Conservation (phyloP, 1,140 invertebrate species). For the Ladona fulva region DNA sequence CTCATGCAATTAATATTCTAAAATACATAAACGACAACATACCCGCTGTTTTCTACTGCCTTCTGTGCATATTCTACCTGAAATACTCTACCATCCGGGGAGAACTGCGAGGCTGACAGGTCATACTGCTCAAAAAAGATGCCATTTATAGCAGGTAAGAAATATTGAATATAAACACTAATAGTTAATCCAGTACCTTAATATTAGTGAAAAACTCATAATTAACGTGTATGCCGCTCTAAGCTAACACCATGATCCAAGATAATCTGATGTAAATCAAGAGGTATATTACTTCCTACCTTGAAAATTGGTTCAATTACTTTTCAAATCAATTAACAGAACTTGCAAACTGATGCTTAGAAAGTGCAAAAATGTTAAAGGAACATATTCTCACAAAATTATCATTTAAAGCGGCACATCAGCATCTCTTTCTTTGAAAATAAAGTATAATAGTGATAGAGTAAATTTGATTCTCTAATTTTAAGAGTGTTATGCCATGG, state of each 20-base stretch:
- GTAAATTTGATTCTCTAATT: constrained; percentile 23
- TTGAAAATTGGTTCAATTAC: constrained; percentile 14
- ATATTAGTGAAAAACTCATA: not conserved
- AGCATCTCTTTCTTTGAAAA: constrained; percentile 21
- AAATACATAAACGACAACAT: constrained; percentile 23
- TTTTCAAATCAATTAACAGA: constrained; percentile 13
- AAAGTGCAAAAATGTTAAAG: constrained; percentile 13
- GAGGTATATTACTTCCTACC: not conserved
- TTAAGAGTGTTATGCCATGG: constrained; percentile 12
- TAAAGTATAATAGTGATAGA: constrained; percentile 25
- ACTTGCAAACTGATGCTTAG: constrained; percentile 20
- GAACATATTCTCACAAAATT: constrained; percentile 18
- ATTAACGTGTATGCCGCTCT: not conserved
- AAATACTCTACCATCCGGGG: constrained; percentile 96
- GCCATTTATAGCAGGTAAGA: constrained; percentile 15
- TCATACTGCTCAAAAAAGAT: constrained; percentile 71
- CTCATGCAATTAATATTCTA: too few species aligned
- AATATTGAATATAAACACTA: not conserved
- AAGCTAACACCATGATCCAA: not conserved
- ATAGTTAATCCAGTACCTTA: not conserved
- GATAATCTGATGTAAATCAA: constrained; percentile 19
- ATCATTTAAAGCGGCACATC: constrained; percentile 16
- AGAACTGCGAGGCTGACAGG: constrained; percentile 98
- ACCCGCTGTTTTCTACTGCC: constrained; percentile 98
- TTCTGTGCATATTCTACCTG: constrained; percentile 99